phyloP scores from a whole-genome alignment of 2,888 invertebrate species.

The Podotricha telesiphe region DNA sequence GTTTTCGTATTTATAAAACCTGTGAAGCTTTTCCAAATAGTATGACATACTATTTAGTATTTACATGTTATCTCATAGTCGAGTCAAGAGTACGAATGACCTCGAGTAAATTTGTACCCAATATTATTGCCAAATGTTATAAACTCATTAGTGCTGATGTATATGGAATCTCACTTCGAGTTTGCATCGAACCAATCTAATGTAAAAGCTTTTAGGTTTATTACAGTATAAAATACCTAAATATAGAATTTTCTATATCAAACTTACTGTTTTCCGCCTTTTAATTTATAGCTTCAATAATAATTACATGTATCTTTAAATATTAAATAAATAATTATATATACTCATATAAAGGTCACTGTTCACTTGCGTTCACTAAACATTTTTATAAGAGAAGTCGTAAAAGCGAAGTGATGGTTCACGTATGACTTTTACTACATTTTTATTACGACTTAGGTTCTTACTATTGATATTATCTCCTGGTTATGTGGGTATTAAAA shows the following conservation, averaged over 20 bases:
- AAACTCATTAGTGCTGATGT: constrained; percentile 29
- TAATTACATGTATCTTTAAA: constrained; percentile 1
- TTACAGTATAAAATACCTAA: constrained; percentile 7
- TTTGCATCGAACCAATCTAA: constrained; percentile 29
- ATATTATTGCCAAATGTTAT: constrained; percentile 31
- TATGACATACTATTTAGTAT: constrained; percentile 18
- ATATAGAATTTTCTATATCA: constrained; percentile 5
- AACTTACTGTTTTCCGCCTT: constrained; percentile 8
- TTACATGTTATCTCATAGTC: constrained; percentile 12
- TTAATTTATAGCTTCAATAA: neutral
- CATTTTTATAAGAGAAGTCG: constrained; percentile 35
- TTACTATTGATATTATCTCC: constrained; percentile 36
- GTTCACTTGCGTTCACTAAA: constrained; percentile 7
- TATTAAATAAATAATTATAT: constrained; percentile 4
- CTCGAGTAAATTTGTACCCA: constrained; percentile 28
- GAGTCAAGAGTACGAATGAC: constrained; percentile 12
- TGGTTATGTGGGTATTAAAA: constrained; percentile 28
- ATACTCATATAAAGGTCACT: neutral
- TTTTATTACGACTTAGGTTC: constrained; percentile 40
- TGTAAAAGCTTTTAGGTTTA: constrained; percentile 39
- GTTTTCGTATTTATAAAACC: neutral
- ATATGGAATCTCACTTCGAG: constrained; percentile 30
- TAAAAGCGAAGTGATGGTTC: constrained; percentile 45
- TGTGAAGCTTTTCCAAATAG: constrained; percentile 3
- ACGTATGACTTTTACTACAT: constrained; percentile 41